Base-by-base conservation (phyloP, 2,888 invertebrate species). In the Coecobrya sp. region DNA sequence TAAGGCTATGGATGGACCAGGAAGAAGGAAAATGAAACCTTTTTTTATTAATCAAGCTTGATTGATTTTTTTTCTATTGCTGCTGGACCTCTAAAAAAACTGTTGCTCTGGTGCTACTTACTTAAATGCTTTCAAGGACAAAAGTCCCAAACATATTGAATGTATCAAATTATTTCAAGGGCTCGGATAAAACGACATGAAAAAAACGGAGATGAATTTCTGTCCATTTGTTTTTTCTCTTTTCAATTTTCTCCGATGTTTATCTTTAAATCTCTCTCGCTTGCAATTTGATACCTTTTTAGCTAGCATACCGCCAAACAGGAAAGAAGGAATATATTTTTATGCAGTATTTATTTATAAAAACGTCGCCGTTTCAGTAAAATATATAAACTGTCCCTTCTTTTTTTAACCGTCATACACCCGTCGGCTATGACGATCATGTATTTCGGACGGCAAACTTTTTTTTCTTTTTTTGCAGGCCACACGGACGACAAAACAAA, bases 1-100 rank as follows among this genome's bases (percentile, higher is more conserved):
- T 65, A 52, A 55, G 42, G 45, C 4, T 13, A 45, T 8, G 22
- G 73, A 73, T 49, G 76, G 49, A 76, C 76, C 76, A 76, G 76
- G 76, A 76, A 76, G 76, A 22, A 65, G 49, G 22, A 55, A 81
- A 79, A 52, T 16, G 79, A 49, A 65, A 52, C 27, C 81, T 81
- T 81, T 81, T 81, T 81, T 81, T 81, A 81, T 81, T 81, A 81
- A 81, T 81, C 81, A 81, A 81, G 81, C 81, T 81, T 81, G 81
- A 81, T 81, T 81, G 81, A 81, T 81, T 81, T 49, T 76, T 79
- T 79, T 36, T 36, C 7, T 36, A 4, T 36, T 36, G 36, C 49
- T 79, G 49, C 42, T 76, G 76, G 49, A 22, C 30, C 76, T 22
- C 22, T 70, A n/a, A 25, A 68, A 0, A 1, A 16, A 25, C 3